phyloP scores from a whole-genome alignment of 2,888 invertebrate genomes.

The Acronicta alni region DNA sequence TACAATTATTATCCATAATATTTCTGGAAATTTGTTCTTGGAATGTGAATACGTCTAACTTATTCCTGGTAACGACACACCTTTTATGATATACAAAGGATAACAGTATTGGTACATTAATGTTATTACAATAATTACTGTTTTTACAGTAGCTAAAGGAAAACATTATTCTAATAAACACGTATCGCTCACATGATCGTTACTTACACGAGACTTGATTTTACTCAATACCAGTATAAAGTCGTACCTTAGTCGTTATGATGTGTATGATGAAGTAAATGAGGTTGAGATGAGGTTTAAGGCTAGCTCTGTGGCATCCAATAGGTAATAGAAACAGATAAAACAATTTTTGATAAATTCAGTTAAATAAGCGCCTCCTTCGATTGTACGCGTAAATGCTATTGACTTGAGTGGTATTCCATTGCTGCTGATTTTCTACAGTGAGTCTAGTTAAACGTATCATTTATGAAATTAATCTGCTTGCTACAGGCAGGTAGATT shows the following conservation, averaged over 20 bases:
- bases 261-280: too few relatives aligned
- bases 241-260: too few relatives aligned
- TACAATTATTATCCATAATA: slow-evolving; percentile 5
- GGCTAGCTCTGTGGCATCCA: neutral
- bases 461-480: too few relatives aligned
- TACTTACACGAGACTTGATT: slow-evolving; percentile 9
- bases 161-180: slow-evolving; percentile 17
- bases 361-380: slow-evolving; percentile 13
- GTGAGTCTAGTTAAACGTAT: too few relatives aligned
- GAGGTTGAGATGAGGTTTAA: too few relatives aligned
- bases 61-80: slow-evolving; percentile 5
- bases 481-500: too few relatives aligned
- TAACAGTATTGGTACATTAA: neutral
- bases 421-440: too few relatives aligned
- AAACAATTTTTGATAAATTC: too few relatives aligned
- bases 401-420: too few relatives aligned
- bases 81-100: neutral
- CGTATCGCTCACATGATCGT: slow-evolving; percentile 16
- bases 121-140: neutral
- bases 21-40: slow-evolving; percentile 12
- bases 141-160: slow-evolving; percentile 3
- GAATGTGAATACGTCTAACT: slow-evolving; percentile 10
- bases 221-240: slow-evolving; percentile 11
- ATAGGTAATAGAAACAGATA: too few relatives aligned
- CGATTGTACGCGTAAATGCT: too few relatives aligned